Evolutionary conservation across 2,888 invertebrate genomes (phyloP).

Genomic region (Fissipunctia ypsillon): DNA sequence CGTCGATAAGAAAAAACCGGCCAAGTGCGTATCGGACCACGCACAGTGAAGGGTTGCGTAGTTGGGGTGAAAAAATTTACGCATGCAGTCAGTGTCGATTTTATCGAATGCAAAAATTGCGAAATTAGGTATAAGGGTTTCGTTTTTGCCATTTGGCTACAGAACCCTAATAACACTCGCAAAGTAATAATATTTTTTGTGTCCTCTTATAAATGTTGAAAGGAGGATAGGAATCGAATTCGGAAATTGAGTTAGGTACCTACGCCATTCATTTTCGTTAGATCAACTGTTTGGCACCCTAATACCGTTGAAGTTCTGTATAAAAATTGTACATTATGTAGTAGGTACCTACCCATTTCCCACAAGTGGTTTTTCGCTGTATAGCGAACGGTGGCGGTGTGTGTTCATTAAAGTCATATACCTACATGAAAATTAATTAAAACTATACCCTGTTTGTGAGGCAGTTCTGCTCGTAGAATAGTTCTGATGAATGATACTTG

Average conservation of each 20-base stretch:
- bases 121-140: no score
- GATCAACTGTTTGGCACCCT: constrained; percentile 2
- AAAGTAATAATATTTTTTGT: not conserved
- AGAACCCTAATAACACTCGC: not conserved
- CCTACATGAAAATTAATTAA: not conserved
- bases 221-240: not conserved
- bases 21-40: not conserved
- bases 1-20: not conserved
- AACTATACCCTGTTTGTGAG: not conserved
- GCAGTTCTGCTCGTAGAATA: not conserved
- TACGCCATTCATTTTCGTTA: constrained; percentile 3
- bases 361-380: not conserved
- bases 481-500: not conserved
- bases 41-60: not conserved
- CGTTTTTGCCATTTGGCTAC: not conserved
- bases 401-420: not conserved
- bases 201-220: not conserved
- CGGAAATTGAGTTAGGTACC: not conserved
- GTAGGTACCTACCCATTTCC: not conserved
- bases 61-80: not conserved
- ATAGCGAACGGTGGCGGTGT: not conserved
- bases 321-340: not conserved
- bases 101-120: not conserved
- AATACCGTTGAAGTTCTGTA: not conserved
- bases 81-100: not conserved